Evolutionary conservation across 2,113 vertebrate genomes (phyloP).

Genomic region (Malaclemys terrapin): DNA sequence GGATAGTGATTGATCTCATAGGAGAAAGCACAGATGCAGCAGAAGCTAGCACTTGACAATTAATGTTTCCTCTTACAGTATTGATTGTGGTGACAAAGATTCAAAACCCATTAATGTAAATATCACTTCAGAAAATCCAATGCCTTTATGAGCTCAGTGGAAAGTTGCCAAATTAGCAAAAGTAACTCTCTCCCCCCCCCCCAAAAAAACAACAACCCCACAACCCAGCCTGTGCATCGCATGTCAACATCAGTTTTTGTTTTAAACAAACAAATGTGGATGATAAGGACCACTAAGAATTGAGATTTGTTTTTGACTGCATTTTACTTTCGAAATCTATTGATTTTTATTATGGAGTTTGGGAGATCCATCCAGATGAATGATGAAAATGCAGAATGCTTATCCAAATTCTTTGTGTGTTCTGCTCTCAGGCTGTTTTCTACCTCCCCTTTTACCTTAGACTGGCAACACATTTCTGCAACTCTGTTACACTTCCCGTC

Average conservation of each 20-base stretch:
- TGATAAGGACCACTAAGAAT: neutral
- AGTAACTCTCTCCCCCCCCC: neutral
- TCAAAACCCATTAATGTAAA: constrained; percentile 65
- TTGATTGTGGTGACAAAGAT: constrained; percentile 49
- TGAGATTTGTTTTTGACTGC: neutral
- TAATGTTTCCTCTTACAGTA: constrained; percentile 54
- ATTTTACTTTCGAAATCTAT: neutral
- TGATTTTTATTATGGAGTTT: neutral
- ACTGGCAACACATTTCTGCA: neutral
- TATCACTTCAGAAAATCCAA: neutral
- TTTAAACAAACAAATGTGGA: neutral
- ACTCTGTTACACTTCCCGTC: neutral
- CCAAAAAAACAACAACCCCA: accelerated
- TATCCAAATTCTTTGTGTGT: neutral
- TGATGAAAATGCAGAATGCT: neutral
- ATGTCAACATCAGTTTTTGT: neutral
- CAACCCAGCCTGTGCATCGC: neutral
- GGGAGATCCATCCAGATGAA: neutral
- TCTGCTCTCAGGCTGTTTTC: neutral
- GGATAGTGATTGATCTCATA: neutral
- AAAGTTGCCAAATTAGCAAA: constrained; percentile 2
- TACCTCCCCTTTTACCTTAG: neutral
- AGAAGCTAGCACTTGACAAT: constrained; percentile 50
- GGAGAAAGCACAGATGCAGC: constrained; percentile 41
- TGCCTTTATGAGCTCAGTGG: neutral